phyloP scores from a whole-genome alignment of 1,140 invertebrate genomes.

The Plutomurus gul region DNA sequence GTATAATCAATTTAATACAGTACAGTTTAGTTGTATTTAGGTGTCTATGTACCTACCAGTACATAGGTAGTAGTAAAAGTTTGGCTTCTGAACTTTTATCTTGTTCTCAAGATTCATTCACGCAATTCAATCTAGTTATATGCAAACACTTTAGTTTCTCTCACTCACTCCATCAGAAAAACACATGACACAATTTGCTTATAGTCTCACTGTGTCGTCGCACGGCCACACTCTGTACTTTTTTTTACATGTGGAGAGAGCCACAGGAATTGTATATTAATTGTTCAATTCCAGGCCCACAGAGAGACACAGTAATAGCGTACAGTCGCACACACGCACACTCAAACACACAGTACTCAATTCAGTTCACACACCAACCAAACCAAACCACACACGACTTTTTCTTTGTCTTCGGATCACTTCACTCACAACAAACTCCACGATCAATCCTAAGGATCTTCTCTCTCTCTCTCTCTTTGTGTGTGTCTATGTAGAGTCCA shows the following conservation, averaged over 20 bases:
- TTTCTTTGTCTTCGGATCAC: too few species aligned
- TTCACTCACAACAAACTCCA: too few species aligned
- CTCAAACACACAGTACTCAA: too few species aligned
- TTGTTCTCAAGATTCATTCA: constrained; percentile 4
- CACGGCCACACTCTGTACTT: background rate
- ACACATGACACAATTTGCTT: background rate
- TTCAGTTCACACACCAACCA: background rate
- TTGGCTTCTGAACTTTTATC: constrained; percentile 14
- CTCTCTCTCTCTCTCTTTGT: too few species aligned
- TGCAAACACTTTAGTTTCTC: background rate
- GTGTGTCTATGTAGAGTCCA: too few species aligned
- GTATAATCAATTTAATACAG: constrained; percentile 26
- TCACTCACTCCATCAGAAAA: background rate
- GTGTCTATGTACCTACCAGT: background rate
- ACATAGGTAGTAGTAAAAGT: constrained; percentile 18
- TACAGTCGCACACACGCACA: too few species aligned
- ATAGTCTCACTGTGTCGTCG: background rate
- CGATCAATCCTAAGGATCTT: too few species aligned
- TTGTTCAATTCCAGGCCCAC: background rate
- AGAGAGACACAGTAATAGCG: background rate
- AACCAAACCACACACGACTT: too few species aligned
- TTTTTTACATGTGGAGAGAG: background rate
- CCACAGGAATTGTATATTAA: background rate
- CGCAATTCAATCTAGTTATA: background rate
- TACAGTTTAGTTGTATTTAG: constrained; percentile 1